Conservation (phyloP, 37 sponge, comb jelly and placozoan genomes). For the Halisarca cf. caerulea region DNA sequence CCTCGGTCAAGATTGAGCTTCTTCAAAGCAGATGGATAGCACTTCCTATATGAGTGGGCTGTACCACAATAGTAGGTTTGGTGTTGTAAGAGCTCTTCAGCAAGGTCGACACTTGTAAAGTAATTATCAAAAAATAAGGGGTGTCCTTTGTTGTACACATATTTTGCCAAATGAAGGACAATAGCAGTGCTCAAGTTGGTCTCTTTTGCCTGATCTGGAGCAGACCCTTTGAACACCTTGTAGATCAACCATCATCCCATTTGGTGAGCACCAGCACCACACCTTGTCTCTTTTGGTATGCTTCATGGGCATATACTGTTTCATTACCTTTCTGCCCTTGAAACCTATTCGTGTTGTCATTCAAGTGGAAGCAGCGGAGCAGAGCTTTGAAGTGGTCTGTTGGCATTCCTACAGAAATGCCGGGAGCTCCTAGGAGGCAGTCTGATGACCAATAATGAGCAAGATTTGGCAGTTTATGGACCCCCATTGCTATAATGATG, state of each 20-base stretch:
- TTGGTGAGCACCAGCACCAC: neutral
- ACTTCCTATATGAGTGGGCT: neutral
- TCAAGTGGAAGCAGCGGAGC: neutral
- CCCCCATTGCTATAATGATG: no score
- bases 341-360: no score
- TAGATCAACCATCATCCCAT: neutral
- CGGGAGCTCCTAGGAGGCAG: no score
- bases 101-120: neutral
- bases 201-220: neutral
- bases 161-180: neutral
- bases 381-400: neutral
- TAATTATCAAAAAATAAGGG: neutral
- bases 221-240: neutral
- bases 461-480: no score
- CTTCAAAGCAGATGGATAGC: neutral
- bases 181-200: neutral
- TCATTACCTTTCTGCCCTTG: no score
- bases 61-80: neutral
- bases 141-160: neutral
- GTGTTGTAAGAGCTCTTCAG: neutral
- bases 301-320: no score
- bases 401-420: no score
- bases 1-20: no score
- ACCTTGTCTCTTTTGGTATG: no score
- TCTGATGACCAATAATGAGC: no score